These are phyloP conservation scores for Cotesia typhae DNA, from an alignment of 1,140 invertebrate species.

Conservation along the genomic window DNA sequence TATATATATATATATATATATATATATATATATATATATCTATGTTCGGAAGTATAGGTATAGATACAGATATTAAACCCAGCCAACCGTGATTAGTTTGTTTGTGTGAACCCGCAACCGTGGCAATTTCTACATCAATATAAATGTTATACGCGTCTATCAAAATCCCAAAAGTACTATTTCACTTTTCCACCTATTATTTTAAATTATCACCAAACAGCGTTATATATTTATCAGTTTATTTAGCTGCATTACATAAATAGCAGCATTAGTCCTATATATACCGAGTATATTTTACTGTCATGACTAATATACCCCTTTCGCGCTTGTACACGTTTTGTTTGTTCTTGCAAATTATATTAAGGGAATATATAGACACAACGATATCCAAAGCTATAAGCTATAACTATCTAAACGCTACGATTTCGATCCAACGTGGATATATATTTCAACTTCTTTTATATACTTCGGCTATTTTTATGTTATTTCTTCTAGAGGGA, in stretches of 20 bases:
- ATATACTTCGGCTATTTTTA: neutral
- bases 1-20: conserved; percentile 27
- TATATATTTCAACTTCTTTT: neutral
- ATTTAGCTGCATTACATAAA: too few relatives aligned
- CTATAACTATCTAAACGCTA: neutral
- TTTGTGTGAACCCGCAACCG: neutral
- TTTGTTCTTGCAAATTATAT: conserved; percentile 6
- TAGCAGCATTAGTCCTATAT: too few relatives aligned
- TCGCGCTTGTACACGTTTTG: neutral
- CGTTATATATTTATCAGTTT: too few relatives aligned
- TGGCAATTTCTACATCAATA: neutral
- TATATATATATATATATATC: conserved; percentile 24
- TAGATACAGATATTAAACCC: conserved; percentile 3
- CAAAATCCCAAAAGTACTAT: too few relatives aligned
- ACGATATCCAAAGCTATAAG: neutral
- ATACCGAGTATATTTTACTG: neutral
- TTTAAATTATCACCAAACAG: too few relatives aligned
- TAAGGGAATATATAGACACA: neutral
- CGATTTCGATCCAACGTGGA: conserved; percentile 1
- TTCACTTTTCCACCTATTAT: too few relatives aligned
- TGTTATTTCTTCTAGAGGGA: neutral
- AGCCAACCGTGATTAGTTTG: conserved; percentile 8
- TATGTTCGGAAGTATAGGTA: too few relatives aligned
- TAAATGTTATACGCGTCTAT: neutral
- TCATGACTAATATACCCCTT: neutral